Conservation (phyloP, 2,888 invertebrate genomes). For the Cerastis rubricosa region DNA sequence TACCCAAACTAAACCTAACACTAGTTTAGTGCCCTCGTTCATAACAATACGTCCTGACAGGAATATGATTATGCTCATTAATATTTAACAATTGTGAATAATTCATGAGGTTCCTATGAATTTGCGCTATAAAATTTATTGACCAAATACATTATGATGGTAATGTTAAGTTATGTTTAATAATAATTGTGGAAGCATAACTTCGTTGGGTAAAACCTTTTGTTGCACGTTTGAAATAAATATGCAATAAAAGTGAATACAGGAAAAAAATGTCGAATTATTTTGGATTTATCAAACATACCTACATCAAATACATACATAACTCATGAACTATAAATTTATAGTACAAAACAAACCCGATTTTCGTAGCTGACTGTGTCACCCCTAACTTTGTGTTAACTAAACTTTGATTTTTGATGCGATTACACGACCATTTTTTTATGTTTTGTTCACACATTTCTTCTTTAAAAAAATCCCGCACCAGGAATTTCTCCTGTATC, state of each 20-base stretch:
- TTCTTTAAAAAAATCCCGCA: no score
- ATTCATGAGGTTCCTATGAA: conserved; percentile 59
- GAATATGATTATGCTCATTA: conserved; percentile 59
- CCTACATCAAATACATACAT: no score
- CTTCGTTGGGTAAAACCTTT: neutral
- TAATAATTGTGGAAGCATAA: neutral
- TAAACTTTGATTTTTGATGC: neutral
- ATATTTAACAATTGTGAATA: conserved; percentile 60
- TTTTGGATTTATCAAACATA: no score
- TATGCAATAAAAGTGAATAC: neutral
- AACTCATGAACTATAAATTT: no score
- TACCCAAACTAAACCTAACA: conserved; percentile 25
- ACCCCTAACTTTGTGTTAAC: no score
- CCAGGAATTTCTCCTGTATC: no score
- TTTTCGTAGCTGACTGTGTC: neutral
- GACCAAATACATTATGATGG: conserved; percentile 49
- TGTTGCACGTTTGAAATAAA: neutral
- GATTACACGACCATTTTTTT: neutral
- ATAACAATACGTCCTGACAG: conserved; percentile 42
- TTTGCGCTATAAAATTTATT: conserved; percentile 58
- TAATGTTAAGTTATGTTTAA: conserved; percentile 36
- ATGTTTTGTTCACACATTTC: no score
- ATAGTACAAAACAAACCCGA: neutral
- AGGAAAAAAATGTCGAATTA: neutral
- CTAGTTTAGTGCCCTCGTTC: conserved; percentile 31